Evolutionary conservation across 1,140 invertebrate species (phyloP), one percentile per base, ranked within the genome.

Genomic region (Drosophila fuyamai): DNA sequence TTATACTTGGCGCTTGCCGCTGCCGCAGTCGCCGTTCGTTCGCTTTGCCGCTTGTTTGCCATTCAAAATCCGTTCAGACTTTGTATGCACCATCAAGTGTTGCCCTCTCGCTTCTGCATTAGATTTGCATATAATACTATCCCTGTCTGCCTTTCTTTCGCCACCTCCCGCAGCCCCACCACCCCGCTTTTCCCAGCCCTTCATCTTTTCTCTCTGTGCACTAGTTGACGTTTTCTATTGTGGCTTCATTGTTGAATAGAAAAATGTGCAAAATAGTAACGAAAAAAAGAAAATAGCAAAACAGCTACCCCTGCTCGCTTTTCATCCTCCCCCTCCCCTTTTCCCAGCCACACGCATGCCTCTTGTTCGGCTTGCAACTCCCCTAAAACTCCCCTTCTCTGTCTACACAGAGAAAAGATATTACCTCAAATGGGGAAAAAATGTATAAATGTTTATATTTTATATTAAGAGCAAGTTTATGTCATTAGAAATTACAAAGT

Each of bases 201-300:
- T 59, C 43, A 12, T 44, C 47, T 53, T 73, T 61, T 72, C 56
- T 61, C 63, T 65, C 58, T 14, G 57, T 77, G 84, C 83, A 78
- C 83, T 88, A 89, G 84, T 88, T 89, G 84, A 88, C 83, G 83
- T 88, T 88, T 83, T 81, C 77, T 77, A 80, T 91, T 90, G 76
- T 82, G 81, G 88, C 84, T 91, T 91, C 83, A 91, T 91, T 91
- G 88, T 91, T 90, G 88, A 88, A 91, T 84, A 91, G 88, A 91
- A 88, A 91, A 88, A 88, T 89, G 83, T 88, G 84, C 84, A 88
- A 88, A 88, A 89, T 89, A 88, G 84, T 89, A 88, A 88, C 80
- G 74, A 75, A 78, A 78, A 86, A 85, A 79, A 62, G 57, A 60
- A 88, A 86, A 82, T 82, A 83, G 84, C 83, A 88, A 88, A 80